Conservation (phyloP, 2,113 vertebrate genomes). For the Glaucomys volans region DNA sequence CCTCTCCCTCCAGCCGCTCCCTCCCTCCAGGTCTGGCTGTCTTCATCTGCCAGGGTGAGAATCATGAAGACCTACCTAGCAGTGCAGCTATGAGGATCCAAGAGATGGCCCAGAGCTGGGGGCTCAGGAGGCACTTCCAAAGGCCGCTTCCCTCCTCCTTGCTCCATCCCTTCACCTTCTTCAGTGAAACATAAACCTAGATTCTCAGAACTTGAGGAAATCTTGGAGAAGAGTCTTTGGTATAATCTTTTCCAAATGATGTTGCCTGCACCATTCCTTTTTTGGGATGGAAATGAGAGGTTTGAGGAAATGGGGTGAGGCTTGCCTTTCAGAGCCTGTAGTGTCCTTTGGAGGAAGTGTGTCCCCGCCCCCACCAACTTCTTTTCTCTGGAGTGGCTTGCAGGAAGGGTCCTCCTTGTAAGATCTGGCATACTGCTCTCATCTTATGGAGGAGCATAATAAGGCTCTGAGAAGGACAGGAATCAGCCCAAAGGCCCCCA, state of each 20-base stretch:
- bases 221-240: not conserved
- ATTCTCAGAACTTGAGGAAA: not conserved
- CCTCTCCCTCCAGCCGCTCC: not conserved
- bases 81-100: not conserved
- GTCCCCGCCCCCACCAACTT: not conserved
- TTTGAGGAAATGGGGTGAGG: not conserved
- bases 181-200: not conserved
- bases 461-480: not conserved
- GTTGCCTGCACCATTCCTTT: not conserved
- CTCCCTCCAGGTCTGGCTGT: not conserved
- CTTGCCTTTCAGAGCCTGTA: accelerated
- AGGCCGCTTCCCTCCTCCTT: not conserved
- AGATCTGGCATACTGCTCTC: not conserved
- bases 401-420: not conserved
- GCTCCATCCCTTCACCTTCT: not conserved
- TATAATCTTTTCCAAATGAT: not conserved
- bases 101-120: not conserved
- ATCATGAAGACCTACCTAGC: too few species aligned
- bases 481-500: not conserved
- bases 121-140: not conserved
- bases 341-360: accelerated
- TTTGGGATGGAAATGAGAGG: not conserved
- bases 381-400: not conserved
- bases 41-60: too few species aligned
- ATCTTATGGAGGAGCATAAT: not conserved